Evolutionary conservation across 2,888 invertebrate genomes (phyloP).

Genomic region (Eulithis prunata): DNA sequence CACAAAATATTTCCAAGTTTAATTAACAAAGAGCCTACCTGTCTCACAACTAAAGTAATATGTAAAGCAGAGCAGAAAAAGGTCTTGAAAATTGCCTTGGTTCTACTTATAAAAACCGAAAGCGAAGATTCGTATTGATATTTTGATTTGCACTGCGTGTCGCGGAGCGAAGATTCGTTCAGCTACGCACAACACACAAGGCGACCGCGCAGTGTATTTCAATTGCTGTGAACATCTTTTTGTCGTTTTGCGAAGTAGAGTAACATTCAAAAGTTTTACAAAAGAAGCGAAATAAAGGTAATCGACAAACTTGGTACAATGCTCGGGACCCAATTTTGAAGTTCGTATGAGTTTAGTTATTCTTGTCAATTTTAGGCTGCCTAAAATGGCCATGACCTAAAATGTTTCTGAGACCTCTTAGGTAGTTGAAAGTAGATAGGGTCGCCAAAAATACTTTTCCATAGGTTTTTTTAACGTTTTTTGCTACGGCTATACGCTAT

Average conservation of each 20-base stretch:
- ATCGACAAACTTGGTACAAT: conserved; percentile 26
- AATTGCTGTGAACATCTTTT: too few species aligned
- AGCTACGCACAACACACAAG: too few species aligned
- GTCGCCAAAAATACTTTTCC: too few species aligned
- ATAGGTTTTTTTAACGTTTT: too few species aligned
- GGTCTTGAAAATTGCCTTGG: conserved; percentile 21
- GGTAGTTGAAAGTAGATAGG: too few species aligned
- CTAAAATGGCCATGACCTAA: background rate
- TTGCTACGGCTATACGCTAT: too few species aligned
- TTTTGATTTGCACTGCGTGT: too few species aligned
- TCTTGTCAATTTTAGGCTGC: background rate
- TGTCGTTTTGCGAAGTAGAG: too few species aligned
- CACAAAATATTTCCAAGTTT: conserved; percentile 9
- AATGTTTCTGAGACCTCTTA: background rate
- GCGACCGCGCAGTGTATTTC: too few species aligned
- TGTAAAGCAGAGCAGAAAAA: conserved; percentile 28
- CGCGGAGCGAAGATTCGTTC: too few species aligned
- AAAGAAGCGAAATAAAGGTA: conserved; percentile 28
- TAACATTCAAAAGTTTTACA: conserved; percentile 28
- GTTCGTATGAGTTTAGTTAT: conserved; percentile 1
- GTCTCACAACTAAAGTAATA: conserved; percentile 23
- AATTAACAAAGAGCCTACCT: conserved; percentile 21
- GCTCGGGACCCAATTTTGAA: conserved; percentile 18
- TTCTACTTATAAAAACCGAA: too few species aligned
- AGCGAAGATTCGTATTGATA: too few species aligned